Evolutionary conservation across 2,797 vertebrate species (phyloP).

Genomic region (Macropus fuliginosus): DNA sequence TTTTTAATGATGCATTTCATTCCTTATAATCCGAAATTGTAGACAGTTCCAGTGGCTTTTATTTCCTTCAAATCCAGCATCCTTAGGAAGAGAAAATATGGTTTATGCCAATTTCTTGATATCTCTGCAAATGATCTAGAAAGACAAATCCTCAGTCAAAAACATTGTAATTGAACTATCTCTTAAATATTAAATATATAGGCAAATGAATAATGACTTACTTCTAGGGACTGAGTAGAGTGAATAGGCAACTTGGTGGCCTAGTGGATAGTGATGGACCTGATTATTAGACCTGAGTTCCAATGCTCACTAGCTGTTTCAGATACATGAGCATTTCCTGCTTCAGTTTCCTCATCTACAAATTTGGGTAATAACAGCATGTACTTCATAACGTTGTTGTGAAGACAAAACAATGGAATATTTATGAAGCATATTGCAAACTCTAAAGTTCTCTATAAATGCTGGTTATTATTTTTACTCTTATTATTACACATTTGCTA

Average conservation of each 20-base stretch:
- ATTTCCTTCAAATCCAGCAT: neutral
- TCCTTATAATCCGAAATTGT: neutral
- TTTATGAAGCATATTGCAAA: neutral
- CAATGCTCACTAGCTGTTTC: too few relatives aligned
- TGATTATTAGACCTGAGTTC: neutral
- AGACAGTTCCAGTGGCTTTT: conserved; percentile 43
- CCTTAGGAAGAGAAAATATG: neutral
- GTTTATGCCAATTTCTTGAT: conserved; percentile 44
- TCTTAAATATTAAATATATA: conserved; percentile 37
- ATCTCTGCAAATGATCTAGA: conserved; percentile 56
- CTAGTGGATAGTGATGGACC: neutral
- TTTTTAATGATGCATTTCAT: conserved; percentile 27
- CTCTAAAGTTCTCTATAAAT: neutral
- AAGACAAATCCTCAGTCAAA: conserved; percentile 54
- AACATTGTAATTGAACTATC: conserved; percentile 48
- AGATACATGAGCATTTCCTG: neutral
- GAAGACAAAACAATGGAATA: neutral
- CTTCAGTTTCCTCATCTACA: neutral
- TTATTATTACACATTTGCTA: neutral
- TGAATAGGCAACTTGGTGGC: neutral
- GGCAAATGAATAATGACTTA: conserved; percentile 48
- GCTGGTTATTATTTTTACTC: neutral
- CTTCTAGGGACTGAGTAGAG: conserved; percentile 29
- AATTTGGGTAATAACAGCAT: neutral
- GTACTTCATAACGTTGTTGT: neutral